phyloP scores from a whole-genome alignment of 2,888 invertebrate species.

The Dendrolimus pini region DNA sequence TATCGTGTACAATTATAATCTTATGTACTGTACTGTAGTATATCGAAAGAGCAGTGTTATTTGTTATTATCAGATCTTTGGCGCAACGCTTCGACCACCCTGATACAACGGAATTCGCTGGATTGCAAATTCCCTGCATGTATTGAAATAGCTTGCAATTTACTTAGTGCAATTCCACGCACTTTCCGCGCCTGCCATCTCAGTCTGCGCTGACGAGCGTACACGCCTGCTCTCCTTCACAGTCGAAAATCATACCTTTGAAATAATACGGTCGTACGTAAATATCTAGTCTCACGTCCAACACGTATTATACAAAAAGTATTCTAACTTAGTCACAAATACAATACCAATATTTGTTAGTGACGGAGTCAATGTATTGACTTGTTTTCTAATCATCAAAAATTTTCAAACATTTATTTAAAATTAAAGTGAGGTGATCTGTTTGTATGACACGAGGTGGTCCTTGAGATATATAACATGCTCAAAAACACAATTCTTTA shows the following conservation, averaged over 20 bases:
- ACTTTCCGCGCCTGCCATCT: constrained; percentile 37
- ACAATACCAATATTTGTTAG: constrained; percentile 43
- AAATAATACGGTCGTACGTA: constrained; percentile 25
- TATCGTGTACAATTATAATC: too few relatives aligned
- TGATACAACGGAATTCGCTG: constrained; percentile 45
- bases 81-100: constrained; percentile 24
- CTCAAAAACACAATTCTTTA: too few relatives aligned
- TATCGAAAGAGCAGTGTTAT: too few relatives aligned
- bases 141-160: constrained; percentile 60
- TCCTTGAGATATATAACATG: too few relatives aligned
- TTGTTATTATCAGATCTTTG: neutral
- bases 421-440: neutral
- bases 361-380: constrained; percentile 26
- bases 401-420: neutral
- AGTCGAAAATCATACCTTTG: constrained; percentile 29
- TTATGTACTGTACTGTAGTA: too few relatives aligned
- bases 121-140: constrained; percentile 61
- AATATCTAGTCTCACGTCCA: constrained; percentile 36
- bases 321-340: constrained; percentile 26
- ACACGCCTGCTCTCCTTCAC: constrained; percentile 43
- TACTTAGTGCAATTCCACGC: constrained; percentile 42
- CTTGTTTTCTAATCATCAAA: neutral
- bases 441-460: neutral
- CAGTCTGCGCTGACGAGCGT: constrained; percentile 48
- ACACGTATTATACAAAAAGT: constrained; percentile 23